phyloP scores from a whole-genome alignment of 2,888 invertebrate genomes.

The Epistrophe grossulariae region DNA sequence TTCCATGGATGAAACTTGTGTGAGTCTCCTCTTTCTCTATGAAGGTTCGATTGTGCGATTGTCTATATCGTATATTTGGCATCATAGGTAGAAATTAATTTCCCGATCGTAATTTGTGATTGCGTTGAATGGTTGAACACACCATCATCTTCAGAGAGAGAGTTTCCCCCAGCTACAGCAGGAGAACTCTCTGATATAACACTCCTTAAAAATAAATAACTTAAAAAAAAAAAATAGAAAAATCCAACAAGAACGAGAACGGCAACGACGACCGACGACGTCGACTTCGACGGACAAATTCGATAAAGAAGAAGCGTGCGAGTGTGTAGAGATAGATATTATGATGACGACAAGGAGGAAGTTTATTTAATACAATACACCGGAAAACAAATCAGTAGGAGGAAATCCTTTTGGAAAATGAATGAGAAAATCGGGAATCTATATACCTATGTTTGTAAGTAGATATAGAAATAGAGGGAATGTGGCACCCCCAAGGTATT shows the following conservation, averaged over 20 bases:
- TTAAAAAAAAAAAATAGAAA: not conserved
- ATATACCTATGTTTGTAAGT: not conserved
- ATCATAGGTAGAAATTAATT: conserved; percentile 71
- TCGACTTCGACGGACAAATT: conserved; percentile 9
- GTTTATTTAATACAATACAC: conserved; percentile 66
- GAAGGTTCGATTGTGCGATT: conserved; percentile 42
- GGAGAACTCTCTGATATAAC: conserved; percentile 29
- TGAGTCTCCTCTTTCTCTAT: not conserved
- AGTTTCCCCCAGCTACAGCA: not conserved
- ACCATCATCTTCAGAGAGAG: conserved; percentile 30
- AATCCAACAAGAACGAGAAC: not conserved
- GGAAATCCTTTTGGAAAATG: conserved; percentile 63
- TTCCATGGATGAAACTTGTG: not conserved
- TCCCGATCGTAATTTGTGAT: conserved; percentile 74
- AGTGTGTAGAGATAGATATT: not conserved
- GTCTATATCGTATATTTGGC: conserved; percentile 53
- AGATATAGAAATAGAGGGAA: not conserved
- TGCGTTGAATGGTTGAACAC: conserved; percentile 66
- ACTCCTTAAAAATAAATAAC: conserved; percentile 53
- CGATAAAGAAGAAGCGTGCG: not conserved
- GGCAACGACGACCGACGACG: conserved; percentile 2
- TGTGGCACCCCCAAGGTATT: conserved; percentile 26
- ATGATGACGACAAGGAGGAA: conserved; percentile 37
- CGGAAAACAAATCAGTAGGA: conserved; percentile 74
- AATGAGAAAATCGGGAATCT: conserved; percentile 46